Percentiles rank a stretch among this genome's conserved stretches.
These are phyloP conservation scores for Plecotus auritus DNA, from an alignment of 2,113 vertebrate species.

Conservation along the genomic window DNA sequence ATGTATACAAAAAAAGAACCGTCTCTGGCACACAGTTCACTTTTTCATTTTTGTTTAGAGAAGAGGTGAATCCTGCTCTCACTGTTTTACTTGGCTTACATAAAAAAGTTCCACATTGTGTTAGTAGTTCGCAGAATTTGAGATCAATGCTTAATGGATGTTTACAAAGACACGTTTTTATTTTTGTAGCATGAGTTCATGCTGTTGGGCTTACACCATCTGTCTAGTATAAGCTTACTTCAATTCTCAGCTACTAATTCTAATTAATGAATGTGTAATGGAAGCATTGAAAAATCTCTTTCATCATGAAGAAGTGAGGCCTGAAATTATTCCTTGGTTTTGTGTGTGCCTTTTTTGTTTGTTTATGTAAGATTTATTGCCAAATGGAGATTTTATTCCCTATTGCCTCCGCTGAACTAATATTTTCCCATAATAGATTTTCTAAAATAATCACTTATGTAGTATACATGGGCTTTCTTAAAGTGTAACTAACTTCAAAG, in stretches of 20 bases:
- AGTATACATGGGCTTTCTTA: not conserved
- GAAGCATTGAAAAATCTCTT: conserved; percentile 73
- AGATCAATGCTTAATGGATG: conserved; percentile 78
- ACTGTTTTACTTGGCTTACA: conserved; percentile 54
- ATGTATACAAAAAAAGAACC: conserved; percentile 33
- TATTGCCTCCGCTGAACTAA: conserved; percentile 57
- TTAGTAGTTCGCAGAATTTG: conserved; percentile 73
- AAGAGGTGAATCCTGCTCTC: conserved; percentile 45
- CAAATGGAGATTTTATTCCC: conserved; percentile 36
- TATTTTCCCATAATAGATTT: conserved; percentile 34
- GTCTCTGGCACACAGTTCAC: not conserved
- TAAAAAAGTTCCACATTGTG: conserved; percentile 67
- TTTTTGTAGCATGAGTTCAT: conserved; percentile 74
- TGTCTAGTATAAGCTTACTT: conserved; percentile 63
- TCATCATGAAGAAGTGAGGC: conserved; percentile 63
- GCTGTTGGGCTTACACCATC: conserved; percentile 69
- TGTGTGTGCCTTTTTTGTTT: not conserved
- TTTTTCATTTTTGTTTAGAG: conserved; percentile 65
- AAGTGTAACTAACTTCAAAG: conserved; percentile 20
- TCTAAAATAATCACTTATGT: conserved; percentile 39
- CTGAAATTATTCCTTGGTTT: conserved; percentile 72
- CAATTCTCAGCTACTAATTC: conserved; percentile 70
- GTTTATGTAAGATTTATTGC: conserved; percentile 59
- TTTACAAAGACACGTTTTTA: conserved; percentile 75
- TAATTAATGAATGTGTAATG: conserved; percentile 70